These are phyloP conservation scores for Leptopterna dolabrata DNA, from an alignment of 2,888 invertebrate genomes.

Conservation along the genomic window DNA sequence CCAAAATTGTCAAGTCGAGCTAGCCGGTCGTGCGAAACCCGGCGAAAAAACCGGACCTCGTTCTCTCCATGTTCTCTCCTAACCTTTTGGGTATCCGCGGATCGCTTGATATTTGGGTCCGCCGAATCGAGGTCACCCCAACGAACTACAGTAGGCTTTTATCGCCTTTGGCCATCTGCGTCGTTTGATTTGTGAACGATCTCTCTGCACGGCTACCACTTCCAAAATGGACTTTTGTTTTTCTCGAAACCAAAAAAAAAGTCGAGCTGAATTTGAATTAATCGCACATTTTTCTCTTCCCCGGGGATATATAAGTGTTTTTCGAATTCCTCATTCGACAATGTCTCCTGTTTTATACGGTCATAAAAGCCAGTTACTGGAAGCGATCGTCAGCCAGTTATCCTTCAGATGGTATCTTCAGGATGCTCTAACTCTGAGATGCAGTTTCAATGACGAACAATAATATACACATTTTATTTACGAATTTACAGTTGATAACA, in stretches of 20 bases:
- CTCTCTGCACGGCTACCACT: slow-evolving; percentile 9
- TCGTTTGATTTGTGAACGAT: neutral
- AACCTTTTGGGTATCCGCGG: slow-evolving; percentile 20
- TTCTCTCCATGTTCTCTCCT: neutral
- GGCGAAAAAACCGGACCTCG: neutral
- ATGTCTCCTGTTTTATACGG: neutral
- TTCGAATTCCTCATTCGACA: neutral
- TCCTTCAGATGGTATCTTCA: neutral
- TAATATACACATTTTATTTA: no score
- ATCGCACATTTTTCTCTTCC: neutral
- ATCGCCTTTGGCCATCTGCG: neutral
- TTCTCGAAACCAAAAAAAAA: neutral
- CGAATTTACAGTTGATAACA: no score
- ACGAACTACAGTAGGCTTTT: neutral
- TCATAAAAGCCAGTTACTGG: neutral
- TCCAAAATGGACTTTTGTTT: neutral
- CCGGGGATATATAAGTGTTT: neutral
- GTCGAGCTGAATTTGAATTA: neutral
- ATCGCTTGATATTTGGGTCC: slow-evolving; percentile 29
- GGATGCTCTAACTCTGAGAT: no score
- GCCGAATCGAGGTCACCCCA: slow-evolving; percentile 4
- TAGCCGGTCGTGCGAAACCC: neutral
- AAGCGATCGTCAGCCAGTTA: neutral
- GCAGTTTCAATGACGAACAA: no score
- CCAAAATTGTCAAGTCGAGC: neutral